These are phyloP conservation scores for Phataginus tricuspis DNA, from an alignment of 2,797 vertebrate species.

Conservation along the genomic window DNA sequence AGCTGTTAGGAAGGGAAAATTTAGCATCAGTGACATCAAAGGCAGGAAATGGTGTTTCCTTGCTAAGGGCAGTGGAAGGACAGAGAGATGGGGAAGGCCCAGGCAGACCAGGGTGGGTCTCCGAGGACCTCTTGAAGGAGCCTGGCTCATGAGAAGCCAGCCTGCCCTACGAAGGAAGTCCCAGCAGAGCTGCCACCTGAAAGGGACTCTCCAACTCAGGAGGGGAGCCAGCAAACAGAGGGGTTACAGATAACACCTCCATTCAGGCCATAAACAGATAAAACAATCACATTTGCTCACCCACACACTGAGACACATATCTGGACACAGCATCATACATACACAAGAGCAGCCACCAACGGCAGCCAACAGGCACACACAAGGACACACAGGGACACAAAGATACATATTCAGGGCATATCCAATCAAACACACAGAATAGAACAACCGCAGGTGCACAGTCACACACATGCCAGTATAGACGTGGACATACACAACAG, in stretches of 20 bases:
- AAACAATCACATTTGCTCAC: too few relatives aligned
- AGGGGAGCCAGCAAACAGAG: neutral
- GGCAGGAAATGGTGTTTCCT: conserved; percentile 64
- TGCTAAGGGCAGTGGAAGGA: neutral
- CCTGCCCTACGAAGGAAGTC: neutral
- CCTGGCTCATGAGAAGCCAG: neutral
- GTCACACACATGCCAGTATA: neutral
- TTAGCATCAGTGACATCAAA: conserved; percentile 69
- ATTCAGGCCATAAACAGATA: neutral
- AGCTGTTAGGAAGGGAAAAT: conserved; percentile 63
- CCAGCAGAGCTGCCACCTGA: neutral
- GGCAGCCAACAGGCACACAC: neutral
- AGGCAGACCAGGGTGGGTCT: neutral
- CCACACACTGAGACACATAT: neutral
- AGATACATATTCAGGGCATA: neutral
- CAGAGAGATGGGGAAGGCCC: conserved; percentile 34
- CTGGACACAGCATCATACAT: neutral
- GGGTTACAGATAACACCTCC: neutral
- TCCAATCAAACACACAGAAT: neutral
- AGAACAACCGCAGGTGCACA: neutral
- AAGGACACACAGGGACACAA: neutral
- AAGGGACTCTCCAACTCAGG: conserved; percentile 51
- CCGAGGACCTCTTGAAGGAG: neutral
- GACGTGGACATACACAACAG: neutral
- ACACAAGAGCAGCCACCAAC: neutral